Conservation (phyloP, 2,113 vertebrate genomes). For the Melanerpes formicivorus region DNA sequence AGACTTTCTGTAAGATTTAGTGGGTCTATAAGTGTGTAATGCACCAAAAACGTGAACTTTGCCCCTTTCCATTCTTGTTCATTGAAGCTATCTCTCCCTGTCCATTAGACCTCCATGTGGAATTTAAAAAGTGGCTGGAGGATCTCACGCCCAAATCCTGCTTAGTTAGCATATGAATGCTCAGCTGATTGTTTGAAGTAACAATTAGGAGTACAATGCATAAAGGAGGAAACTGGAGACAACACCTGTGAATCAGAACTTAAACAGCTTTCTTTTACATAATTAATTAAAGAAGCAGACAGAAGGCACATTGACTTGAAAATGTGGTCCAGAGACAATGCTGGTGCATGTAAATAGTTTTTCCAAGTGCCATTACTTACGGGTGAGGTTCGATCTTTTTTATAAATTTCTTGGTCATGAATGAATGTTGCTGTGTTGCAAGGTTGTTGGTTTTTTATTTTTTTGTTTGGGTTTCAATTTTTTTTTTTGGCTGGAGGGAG, state of each 20-base stretch:
- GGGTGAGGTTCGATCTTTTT: not conserved
- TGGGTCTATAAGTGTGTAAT: conserved; percentile 49
- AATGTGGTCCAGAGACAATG: not conserved
- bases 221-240: conserved; percentile 57
- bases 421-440: not conserved
- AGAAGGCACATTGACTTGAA: conserved; percentile 48
- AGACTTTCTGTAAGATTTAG: conserved; percentile 33
- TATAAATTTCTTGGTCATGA: not conserved
- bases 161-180: conserved; percentile 71
- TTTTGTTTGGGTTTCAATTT: not conserved
- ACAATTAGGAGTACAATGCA: conserved; percentile 66
- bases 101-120: conserved; percentile 54
- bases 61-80: conserved; percentile 56
- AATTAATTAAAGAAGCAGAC: conserved; percentile 61
- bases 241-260: conserved; percentile 69
- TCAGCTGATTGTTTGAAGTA: conserved; percentile 60
- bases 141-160: conserved; percentile 52
- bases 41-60: conserved; percentile 53
- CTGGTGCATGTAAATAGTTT: not conserved
- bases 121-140: conserved; percentile 58
- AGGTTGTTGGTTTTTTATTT: not conserved
- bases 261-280: conserved; percentile 63
- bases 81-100: conserved; percentile 63
- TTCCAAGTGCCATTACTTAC: not conserved
- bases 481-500: not conserved